These are phyloP conservation scores for Cacatua alba DNA, from an alignment of 2,113 vertebrate genomes.

Conservation along the genomic window DNA sequence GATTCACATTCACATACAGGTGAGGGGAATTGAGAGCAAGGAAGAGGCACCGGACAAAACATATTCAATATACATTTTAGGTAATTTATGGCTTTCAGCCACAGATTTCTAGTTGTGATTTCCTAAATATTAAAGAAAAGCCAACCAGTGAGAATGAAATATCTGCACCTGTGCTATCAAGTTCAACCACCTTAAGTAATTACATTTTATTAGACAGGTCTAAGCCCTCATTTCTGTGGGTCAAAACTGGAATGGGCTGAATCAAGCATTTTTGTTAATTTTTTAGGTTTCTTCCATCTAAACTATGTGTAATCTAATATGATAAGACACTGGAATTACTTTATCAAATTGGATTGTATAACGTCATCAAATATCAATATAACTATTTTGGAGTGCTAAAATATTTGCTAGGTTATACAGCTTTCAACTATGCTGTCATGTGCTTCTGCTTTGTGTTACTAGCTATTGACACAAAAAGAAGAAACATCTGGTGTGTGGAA, in stretches of 20 bases:
- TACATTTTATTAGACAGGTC: neutral
- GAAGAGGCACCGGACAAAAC: neutral
- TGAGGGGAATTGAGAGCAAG: neutral
- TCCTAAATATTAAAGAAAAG: neutral
- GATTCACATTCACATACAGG: neutral
- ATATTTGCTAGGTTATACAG: conserved; percentile 39
- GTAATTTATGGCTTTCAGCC: neutral
- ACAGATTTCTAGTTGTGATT: neutral
- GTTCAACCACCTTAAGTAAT: neutral
- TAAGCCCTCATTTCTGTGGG: neutral
- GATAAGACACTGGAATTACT: neutral
- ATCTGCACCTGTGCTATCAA: neutral
- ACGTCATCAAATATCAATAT: conserved; percentile 33
- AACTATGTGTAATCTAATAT: neutral
- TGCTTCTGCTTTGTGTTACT: neutral
- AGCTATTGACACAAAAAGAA: conserved; percentile 28
- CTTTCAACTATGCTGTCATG: conserved; percentile 20
- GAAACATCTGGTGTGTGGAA: conserved; percentile 28
- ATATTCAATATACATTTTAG: neutral
- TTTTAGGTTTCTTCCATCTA: neutral
- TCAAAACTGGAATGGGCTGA: neutral
- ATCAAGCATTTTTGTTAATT: neutral
- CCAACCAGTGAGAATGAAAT: neutral
- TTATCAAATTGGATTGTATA: neutral
- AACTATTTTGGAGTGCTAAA: conserved; percentile 25